A percentile compares a stretch with the other conserved stretches of the same genome.
These are phyloP conservation scores for Eurois occulta DNA, from an alignment of 2,888 invertebrate genomes.

Conservation along the genomic window DNA sequence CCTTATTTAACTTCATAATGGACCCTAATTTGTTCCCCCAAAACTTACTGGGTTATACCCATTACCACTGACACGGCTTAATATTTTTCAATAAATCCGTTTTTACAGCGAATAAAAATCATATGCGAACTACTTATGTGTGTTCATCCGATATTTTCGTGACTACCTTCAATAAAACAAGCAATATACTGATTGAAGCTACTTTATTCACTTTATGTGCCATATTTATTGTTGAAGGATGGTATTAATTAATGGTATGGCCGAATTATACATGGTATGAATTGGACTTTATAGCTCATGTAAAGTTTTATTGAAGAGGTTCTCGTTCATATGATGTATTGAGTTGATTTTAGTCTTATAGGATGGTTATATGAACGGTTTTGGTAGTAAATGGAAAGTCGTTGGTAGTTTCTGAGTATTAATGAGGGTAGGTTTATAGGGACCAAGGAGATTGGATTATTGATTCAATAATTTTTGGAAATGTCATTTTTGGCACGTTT, in stretches of 20 bases:
- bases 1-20: conserved; percentile 31
- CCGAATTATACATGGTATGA: conserved; percentile 64
- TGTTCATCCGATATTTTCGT: conserved; percentile 63
- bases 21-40: conserved; percentile 48
- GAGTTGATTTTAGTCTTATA: conserved; percentile 32
- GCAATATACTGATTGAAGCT: conserved; percentile 66
- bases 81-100: conserved; percentile 50
- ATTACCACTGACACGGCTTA: conserved; percentile 48
- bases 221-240: conserved; percentile 61
- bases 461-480: background rate
- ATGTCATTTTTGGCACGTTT: background rate
- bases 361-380: conserved; percentile 44
- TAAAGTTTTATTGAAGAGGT: conserved; percentile 62
- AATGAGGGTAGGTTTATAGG: background rate
- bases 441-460: conserved; percentile 11
- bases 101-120: conserved; percentile 34
- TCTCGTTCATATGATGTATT: conserved; percentile 46
- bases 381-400: conserved; percentile 33
- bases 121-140: conserved; percentile 38
- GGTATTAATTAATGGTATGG: conserved; percentile 65
- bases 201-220: conserved; percentile 62
- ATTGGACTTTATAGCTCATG: conserved; percentile 56
- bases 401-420: conserved; percentile 17
- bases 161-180: conserved; percentile 65
- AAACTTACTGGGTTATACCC: conserved; percentile 20